Base-by-base conservation (phyloP, 2,113 vertebrate species). In the Podarcis muralis region DNA sequence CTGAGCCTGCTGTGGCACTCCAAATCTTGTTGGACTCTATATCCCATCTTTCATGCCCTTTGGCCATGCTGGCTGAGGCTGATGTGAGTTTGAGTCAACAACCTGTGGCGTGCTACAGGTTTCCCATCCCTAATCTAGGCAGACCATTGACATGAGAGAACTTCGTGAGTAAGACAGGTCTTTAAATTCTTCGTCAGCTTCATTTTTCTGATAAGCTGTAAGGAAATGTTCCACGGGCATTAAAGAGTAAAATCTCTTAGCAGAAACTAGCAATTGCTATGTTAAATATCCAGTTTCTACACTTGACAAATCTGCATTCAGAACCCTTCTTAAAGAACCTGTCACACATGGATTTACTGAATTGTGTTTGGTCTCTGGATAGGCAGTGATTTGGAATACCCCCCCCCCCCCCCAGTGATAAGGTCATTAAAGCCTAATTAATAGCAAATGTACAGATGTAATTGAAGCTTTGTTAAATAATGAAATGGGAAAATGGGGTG, bases 361-460 rank as follows among this genome's bases (percentile, higher is more conserved):
- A 90, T 85, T 76, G 69, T 79, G 13, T 85, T 0, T 76, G 5
- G 74, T 68, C 27, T 86, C 40, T 86, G 81, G 43, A 15, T 84
- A 77, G 65, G 72, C 72, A 83, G 78, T 12, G 15, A 48, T 83
- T 88, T 88, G 59, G 59, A 88, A 77, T 68, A 2, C 16, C 82
- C 1, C 5, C 1, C 1, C 43, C 83, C 18, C 89, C 5, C 92
- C 85, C 83, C 48, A 90, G 93, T 66, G 22, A 77, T 88, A 86
- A 91, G 18, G 35, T 88, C 32, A 88, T 92, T 93, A 65, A 1
- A 32, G 93, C 88, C 57, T 57, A 92, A 74, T 92, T 92, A 93
- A 91, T 80, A 86, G 4, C 81, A 85, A 88, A 93, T 90, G 89
- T 89, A 84, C 15, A 62, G 4, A 86, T 93, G 37, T 86, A 92